These are phyloP conservation scores for Philotrypesis tridentata DNA, from an alignment of 1,140 invertebrate species.

Conservation along the genomic window DNA sequence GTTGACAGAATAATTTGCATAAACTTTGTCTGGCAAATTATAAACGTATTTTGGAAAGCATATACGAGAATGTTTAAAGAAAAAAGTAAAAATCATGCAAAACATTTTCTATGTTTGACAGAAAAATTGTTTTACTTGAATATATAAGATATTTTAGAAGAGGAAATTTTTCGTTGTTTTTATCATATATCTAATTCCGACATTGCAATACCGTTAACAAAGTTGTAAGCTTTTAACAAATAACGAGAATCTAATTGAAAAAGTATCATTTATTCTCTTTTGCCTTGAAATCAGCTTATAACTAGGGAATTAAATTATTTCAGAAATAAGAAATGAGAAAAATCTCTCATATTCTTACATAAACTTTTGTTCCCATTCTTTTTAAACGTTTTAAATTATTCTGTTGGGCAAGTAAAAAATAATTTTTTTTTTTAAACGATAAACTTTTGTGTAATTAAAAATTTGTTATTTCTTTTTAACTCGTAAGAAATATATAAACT, in stretches of 20 bases:
- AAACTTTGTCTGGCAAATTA: constrained; percentile 38
- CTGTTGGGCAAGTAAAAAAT: constrained; percentile 17
- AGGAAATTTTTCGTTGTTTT: constrained; percentile 34
- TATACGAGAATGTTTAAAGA: background rate
- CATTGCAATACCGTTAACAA: constrained; percentile 24
- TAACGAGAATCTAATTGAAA: constrained; percentile 30
- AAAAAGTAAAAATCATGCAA: background rate
- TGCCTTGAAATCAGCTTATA: constrained; percentile 10
- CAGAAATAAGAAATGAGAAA: constrained; percentile 25
- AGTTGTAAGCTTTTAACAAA: constrained; percentile 42
- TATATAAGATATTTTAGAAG: constrained; percentile 12
- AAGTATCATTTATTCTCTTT: constrained; percentile 11
- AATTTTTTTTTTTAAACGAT: constrained; percentile 17
- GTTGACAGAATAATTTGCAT: constrained; percentile 43
- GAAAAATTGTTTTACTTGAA: constrained; percentile 31
- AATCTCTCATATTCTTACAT: constrained; percentile 16
- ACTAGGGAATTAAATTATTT: constrained; percentile 41
- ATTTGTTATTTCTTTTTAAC: constrained; percentile 53
- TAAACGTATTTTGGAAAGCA: background rate
- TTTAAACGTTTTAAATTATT: background rate
- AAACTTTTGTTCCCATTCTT: constrained; percentile 21
- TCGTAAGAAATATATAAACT: constrained; percentile 39
- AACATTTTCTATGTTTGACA: constrained; percentile 42
- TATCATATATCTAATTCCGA: background rate
- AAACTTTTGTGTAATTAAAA: constrained; percentile 45